Evolutionary conservation across 2,888 invertebrate species (phyloP), one percentile per base, ranked within the genome.

Genomic region (Torymus tubicola): DNA sequence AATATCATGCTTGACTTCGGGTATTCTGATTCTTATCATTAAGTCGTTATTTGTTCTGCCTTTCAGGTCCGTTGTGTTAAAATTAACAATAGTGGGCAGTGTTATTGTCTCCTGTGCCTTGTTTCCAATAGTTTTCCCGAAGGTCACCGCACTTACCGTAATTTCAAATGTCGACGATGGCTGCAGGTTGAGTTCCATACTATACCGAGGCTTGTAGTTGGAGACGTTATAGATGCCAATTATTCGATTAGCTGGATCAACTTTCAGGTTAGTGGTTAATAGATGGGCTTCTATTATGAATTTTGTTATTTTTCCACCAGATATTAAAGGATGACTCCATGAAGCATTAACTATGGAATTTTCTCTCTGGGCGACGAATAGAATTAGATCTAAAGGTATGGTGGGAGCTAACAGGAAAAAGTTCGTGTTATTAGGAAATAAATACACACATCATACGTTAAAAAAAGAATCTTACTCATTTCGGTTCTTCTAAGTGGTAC

Each of bases 311-410:
- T 13, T 82, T 4, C 82, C 81, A 10, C 84, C 84, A 10, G 85
- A 82, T 65, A 0, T 80, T 78, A 82, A 83, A 0, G 87, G 87
- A 70, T 87, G 87, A 2, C 60, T 50, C 87, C 87, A 87, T 0
- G 55, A 73, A 0, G 85, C 1, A 3, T 81, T 63, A 0, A 85
- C 70, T 5, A 78, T 21, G 0, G 85, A 81, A 12, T 80, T 77
- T 1, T 76, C 55, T 11, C 65, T 57, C 3, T 63, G 2, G 5
- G 63, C 5, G 1, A 60, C 14, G 1, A n/a, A 50, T 0, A 68
- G 13, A 10, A 14, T 21, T 12, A 84, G 60, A 31, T 77, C 63
- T 1, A 12, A 2, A 5, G 86, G 86, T 11, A 68, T 63, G 0
- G 75, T 69, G 0, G 85, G 84, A 0, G 0, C 84, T 84, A 58